Percentiles rank a stretch among this genome's conserved stretches.
phyloP scores from a whole-genome alignment of 1,140 invertebrate genomes.

The Scylla paramamosain region DNA sequence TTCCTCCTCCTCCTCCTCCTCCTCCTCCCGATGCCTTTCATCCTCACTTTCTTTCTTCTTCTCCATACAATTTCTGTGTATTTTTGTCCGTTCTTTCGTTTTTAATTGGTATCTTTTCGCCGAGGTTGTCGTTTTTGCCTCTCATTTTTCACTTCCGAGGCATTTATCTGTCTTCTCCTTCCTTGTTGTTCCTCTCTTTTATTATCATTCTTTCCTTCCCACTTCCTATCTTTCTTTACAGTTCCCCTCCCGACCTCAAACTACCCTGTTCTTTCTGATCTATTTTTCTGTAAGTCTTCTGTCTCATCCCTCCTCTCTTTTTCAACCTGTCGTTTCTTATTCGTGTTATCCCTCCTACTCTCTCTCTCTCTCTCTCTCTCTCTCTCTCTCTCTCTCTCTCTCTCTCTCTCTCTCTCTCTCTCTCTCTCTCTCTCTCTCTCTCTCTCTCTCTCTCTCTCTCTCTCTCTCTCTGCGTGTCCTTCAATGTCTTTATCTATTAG shows the following conservation, averaged over 20 bases:
- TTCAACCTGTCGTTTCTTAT: slow-evolving; percentile 14
- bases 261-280: no score
- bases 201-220: not conserved
- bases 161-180: not conserved
- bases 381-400: slow-evolving; percentile 20
- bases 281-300: no score
- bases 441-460: not conserved
- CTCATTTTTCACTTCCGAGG: not conserved
- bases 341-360: not conserved
- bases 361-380: slow-evolving; percentile 20
- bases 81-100: not conserved
- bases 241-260: no score
- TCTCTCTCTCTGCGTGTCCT: not conserved
- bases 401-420: slow-evolving; percentile 18
- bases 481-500: not conserved
- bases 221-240: no score
- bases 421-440: slow-evolving; percentile 11
- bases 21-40: no score
- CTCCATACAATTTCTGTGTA: not conserved
- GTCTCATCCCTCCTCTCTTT: not conserved
- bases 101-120: not conserved
- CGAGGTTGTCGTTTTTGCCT: not conserved
- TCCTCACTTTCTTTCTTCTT: not conserved
- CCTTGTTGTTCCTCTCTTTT: not conserved
- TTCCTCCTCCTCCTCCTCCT: not conserved